These are phyloP conservation scores for Fregata magnificens DNA, from an alignment of 2,113 vertebrate genomes.

Conservation along the genomic window DNA sequence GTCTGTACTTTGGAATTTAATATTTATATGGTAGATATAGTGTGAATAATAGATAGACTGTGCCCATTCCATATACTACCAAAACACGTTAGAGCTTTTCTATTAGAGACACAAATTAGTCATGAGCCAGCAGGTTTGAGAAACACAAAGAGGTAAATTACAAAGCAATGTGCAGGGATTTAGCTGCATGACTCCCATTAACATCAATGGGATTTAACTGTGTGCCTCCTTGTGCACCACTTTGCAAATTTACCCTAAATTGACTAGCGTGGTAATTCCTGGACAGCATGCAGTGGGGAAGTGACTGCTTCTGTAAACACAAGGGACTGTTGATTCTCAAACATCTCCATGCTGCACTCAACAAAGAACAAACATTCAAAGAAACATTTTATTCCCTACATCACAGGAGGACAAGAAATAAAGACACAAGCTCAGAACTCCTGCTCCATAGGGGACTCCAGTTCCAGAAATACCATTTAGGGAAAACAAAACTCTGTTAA, in stretches of 20 bases:
- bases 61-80: background rate
- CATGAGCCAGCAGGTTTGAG: constrained; percentile 46
- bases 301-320: constrained; percentile 55
- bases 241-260: constrained; percentile 54
- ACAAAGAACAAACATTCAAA: constrained; percentile 43
- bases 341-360: background rate
- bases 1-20: background rate
- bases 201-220: constrained; percentile 61
- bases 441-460: background rate
- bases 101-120: constrained; percentile 53
- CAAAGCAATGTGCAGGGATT: constrained; percentile 55
- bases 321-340: constrained; percentile 40
- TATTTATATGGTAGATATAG: background rate
- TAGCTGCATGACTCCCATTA: constrained; percentile 60
- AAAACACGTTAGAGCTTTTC: background rate
- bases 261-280: constrained; percentile 55
- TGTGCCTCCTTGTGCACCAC: constrained; percentile 29
- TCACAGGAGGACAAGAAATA: constrained; percentile 19
- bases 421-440: constrained; percentile 10
- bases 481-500: background rate
- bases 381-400: constrained; percentile 31
- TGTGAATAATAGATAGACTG: background rate
- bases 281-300: constrained; percentile 48
- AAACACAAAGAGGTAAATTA: constrained; percentile 63
- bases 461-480: background rate